Evolutionary conservation across 64 coral and sea anemone genomes (phyloP).

Genomic region (Exaiptasia diaphana): DNA sequence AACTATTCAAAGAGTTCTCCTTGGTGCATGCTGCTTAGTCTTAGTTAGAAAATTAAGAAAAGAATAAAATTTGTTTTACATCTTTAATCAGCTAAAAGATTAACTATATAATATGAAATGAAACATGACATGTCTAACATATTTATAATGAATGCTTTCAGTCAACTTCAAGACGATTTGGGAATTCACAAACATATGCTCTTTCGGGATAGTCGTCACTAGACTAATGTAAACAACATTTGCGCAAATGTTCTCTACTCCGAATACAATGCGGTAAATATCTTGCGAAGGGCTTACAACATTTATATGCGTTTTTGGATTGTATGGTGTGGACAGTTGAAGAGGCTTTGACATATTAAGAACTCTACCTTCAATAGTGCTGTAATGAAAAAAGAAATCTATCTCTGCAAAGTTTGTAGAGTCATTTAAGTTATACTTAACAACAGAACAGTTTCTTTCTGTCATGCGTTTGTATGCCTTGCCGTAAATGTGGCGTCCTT

Average conservation of each 20-base stretch:
- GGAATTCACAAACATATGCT: constrained; percentile 50
- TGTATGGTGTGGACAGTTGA: neutral
- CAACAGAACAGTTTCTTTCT: constrained; percentile 39
- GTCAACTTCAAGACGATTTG: constrained; percentile 23
- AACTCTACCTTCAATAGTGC: neutral
- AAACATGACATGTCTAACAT: no score
- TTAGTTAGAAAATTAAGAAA: no score
- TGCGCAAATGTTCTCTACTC: neutral
- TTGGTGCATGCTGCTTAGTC: no score
- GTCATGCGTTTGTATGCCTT: constrained; percentile 31
- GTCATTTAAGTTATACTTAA: neutral
- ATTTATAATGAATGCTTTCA: no score
- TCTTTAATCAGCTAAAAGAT: no score
- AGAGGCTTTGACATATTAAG: constrained; percentile 7
- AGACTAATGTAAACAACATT: constrained; percentile 1
- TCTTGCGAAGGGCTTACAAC: neutral
- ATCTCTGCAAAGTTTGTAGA: constrained; percentile 2
- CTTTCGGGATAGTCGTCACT: neutral
- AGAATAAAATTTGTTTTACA: no score
- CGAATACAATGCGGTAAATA: neutral
- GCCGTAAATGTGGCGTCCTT: constrained; percentile 19
- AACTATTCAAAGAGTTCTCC: no score
- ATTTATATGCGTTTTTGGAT: neutral
- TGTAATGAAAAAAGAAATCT: constrained; percentile 9
- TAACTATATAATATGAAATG: no score